Conservation (phyloP, 2,113 vertebrate genomes). For the Myocastor coypus region DNA sequence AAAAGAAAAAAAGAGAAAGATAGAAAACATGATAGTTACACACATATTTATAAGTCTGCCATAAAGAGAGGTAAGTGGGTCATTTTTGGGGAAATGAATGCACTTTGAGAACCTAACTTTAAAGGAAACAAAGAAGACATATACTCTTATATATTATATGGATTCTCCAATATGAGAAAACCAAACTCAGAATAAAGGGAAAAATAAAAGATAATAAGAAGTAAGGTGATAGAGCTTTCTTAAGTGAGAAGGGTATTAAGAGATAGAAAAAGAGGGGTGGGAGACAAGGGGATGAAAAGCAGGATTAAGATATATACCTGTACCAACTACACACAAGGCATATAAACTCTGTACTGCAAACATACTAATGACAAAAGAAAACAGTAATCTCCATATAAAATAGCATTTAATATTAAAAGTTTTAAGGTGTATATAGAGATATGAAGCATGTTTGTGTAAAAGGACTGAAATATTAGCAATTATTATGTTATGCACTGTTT, state of each 20-base stretch:
- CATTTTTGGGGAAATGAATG: background rate
- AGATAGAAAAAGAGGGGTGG: too few species aligned
- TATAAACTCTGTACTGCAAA: background rate
- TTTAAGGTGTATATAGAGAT: background rate
- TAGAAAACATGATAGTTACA: background rate
- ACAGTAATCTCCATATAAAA: background rate
- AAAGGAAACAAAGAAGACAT: background rate
- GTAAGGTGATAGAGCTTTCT: background rate
- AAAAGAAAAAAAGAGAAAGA: too few species aligned
- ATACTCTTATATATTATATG: background rate
- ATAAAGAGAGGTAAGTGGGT: background rate
- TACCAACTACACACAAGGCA: background rate
- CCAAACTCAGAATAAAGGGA: background rate
- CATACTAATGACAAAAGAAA: background rate
- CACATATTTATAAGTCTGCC: background rate
- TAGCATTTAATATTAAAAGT: background rate
- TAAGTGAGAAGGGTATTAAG: background rate
- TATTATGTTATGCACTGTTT: background rate
- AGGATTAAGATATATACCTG: background rate
- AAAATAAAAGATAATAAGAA: background rate
- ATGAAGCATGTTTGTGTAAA: background rate
- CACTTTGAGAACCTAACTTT: background rate
- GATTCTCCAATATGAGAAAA: background rate
- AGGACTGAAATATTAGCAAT: background rate
- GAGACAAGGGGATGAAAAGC: background rate